Base-by-base conservation (phyloP, 2,113 vertebrate genomes). In the Tachycineta bicolor region DNA sequence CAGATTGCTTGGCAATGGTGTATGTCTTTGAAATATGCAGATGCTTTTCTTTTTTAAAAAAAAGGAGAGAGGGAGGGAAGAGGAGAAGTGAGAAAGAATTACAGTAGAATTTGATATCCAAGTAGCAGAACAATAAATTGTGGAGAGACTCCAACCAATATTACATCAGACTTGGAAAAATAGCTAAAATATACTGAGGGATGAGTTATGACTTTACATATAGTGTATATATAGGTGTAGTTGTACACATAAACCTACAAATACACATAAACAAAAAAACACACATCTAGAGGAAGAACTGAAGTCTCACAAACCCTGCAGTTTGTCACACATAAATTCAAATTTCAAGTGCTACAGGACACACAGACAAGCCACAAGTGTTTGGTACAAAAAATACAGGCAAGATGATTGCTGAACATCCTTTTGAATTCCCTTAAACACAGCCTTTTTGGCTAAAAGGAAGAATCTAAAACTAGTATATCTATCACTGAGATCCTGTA, bases 1-100 rank as follows among this genome's bases (percentile, higher is more conserved):
- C 97, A 98, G 97, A 98, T 98, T 98, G 97, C 94, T 81, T 98
- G 96, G 97, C 96, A 96, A 88, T 94, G 88, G 67, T 75, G 83
- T 73, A 94, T 62, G 53, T 96, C 95, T 98, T 97, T 76, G 68
- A 97, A 96, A 98, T 83, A 96, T 90, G 97, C 96, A 97, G 97
- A 96, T 97, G 94, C 93, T 95, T 97, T 96, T 97, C 89, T 94
- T 97, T 96, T 96, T 96, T 94, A 22, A n/a, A 56, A 85, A 97
- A 94, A 95, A 83, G 78, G 47, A 95, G 92, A 88, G 63, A 97
- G 92, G 86, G 90, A 97, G 88, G 92, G 43, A 87, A 91, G 65
- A 77, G 39, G 89, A 95, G 89, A 95, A 94, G 84, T 85, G 96
- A 90, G 76, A 97, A 97, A 96, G 94, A 96, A 96, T 87, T 94